Base-by-base conservation (phyloP, 2,888 invertebrate genomes). In the Digitonthophagus gazella region DNA sequence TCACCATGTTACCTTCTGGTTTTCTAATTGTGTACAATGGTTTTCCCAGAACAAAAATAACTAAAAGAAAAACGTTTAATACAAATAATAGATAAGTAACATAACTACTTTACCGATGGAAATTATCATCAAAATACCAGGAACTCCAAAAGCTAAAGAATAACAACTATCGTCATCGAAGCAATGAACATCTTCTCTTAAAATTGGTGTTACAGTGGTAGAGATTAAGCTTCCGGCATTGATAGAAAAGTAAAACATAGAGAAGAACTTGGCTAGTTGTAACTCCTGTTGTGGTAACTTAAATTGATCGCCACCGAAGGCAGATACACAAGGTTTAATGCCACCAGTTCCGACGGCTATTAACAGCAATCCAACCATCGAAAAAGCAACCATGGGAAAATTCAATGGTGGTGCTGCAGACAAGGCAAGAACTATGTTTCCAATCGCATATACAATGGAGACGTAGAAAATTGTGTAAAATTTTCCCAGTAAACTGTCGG, bases 271-370 rank as follows among this genome's bases (percentile, higher is more conserved):
- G 14, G 91, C 90, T 70, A 97, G 84, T 79, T 93, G 91, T 75
- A 84, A 84, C 75, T 90, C 90, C 83, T 97, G 94, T 73, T 93
- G 90, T 0, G 93, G 93, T 64, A 93, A 75, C 64, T 88, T 85
- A 82, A 97, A 96, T 83, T 97, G 97, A 81, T 98, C 97, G 0
- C 97, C 97, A 0, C 97, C 98, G 81, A 98, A 97, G 0, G 97
- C 95, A 0, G 95, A 88, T 0, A 98, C 97, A 78, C 97, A 97
- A 0, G 97, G 97, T 79, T 98, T 98, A 75, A 98, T 98, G 0
- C 97, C 97, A 1, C 97, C 97, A 0, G 96, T 96, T 0, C 96
- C 97, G 11, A 96, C 76, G 0, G 96, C 96, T 76, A 98, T 94
- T 19, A 93, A 82, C 0, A 91, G 74, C 14, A 93, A 83, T 0